A percentile compares a stretch with the other conserved stretches of the same genome.
These are phyloP conservation scores for Stichopus chloronotus DNA, from an alignment of 35 echinoderm and acorn worm species.

Conservation along the genomic window DNA sequence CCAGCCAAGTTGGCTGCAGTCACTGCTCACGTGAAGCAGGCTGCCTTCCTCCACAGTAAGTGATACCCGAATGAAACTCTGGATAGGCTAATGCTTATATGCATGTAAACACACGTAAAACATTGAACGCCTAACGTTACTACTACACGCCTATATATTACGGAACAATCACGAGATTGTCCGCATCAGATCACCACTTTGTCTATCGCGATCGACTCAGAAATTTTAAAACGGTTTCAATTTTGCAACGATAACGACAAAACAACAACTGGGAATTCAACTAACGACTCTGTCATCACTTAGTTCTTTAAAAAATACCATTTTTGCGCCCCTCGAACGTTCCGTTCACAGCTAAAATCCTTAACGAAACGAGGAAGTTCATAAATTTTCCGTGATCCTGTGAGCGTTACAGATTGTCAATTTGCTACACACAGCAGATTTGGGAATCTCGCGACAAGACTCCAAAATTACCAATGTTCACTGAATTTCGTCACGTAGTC, in stretches of 20 bases:
- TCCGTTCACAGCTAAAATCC: neutral
- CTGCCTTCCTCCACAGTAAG: neutral
- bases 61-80: neutral
- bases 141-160: neutral
- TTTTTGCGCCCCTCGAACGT: neutral
- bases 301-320: neutral
- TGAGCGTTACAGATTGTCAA: neutral
- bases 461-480: conserved; percentile 1
- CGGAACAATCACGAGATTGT: neutral
- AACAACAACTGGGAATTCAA: no score
- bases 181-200: no score
- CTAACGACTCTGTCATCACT: neutral
- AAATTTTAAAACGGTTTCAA: neutral
- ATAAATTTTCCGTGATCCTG: conserved; percentile 16
- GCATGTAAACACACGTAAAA: neutral
- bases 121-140: neutral
- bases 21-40: no score
- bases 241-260: neutral
- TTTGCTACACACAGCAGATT: conserved; percentile 3
- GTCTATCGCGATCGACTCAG: no score
- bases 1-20: no score
- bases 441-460: neutral
- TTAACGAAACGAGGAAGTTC: conserved; percentile 2
- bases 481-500: conserved; percentile 23
- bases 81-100: neutral